Percentiles rank a stretch among this genome's conserved stretches.
These are phyloP conservation scores for Drosophila fungiperda DNA, from an alignment of 2,888 invertebrate species.

Conservation along the genomic window DNA sequence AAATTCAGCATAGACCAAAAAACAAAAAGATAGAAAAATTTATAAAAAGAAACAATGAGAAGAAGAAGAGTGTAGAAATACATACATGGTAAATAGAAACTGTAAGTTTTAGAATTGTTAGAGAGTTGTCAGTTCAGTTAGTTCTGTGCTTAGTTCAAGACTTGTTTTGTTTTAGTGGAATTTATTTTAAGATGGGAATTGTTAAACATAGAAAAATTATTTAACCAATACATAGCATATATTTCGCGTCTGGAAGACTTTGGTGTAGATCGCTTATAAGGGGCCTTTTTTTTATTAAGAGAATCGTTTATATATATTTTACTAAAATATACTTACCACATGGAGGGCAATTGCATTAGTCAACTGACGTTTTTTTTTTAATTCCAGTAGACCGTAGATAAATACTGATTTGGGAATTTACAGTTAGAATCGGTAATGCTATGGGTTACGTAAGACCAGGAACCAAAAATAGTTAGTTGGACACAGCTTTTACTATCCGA, in stretches of 20 bases:
- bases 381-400: conserved; percentile 6
- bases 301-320: conserved; percentile 28
- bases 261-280: conserved; percentile 14
- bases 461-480: conserved; percentile 16
- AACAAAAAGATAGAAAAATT: conserved; percentile 3
- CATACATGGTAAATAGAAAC: conserved; percentile 8
- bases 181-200: conserved; percentile 38
- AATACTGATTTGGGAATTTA: background rate
- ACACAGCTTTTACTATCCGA: conserved; percentile 20
- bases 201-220: conserved; percentile 33
- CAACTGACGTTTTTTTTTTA: background rate
- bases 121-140: conserved; percentile 41
- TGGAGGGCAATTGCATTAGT: conserved; percentile 1
- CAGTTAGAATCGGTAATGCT: conserved; percentile 11
- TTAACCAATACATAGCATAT: conserved; percentile 5
- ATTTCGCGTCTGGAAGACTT: conserved; percentile 33
- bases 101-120: conserved; percentile 40
- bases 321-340: conserved; percentile 2
- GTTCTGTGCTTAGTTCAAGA: conserved; percentile 50
- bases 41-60: conserved; percentile 39
- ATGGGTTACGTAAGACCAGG: conserved; percentile 32
- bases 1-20: conserved; percentile 77
- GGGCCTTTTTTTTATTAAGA: conserved; percentile 27
- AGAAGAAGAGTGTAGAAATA: background rate
- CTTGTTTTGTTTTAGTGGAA: conserved; percentile 55